phyloP scores from a whole-genome alignment of 2,113 vertebrate species.

The Chaenogobius annularis region DNA sequence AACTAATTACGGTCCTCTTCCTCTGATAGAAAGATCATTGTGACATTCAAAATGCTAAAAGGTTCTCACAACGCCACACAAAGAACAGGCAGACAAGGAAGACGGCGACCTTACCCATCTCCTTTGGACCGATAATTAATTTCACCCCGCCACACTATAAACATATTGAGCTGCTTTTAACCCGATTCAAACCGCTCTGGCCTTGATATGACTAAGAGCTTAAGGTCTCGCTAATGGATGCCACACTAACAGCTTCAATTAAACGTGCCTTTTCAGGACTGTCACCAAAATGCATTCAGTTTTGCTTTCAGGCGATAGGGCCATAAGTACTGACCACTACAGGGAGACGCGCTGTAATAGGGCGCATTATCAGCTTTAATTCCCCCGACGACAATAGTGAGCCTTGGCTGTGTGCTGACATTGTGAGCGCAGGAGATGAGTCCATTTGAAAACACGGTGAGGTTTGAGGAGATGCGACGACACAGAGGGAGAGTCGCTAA shows the following conservation, averaged over 20 bases:
- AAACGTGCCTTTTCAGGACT: slow-evolving; percentile 51
- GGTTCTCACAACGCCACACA: slow-evolving; percentile 34
- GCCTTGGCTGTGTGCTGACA: slow-evolving; percentile 77
- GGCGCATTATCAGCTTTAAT: slow-evolving; percentile 53
- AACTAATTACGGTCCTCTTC: neutral
- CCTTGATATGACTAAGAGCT: slow-evolving; percentile 71
- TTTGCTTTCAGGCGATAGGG: slow-evolving; percentile 55
- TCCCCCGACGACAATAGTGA: slow-evolving; percentile 43
- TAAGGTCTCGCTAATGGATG: slow-evolving; percentile 33
- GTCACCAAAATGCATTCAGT: slow-evolving; percentile 31
- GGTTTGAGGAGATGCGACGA: slow-evolving; percentile 72
- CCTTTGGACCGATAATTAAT: slow-evolving; percentile 82
- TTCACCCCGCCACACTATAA: slow-evolving; percentile 82
- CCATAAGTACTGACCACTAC: slow-evolving; percentile 79
- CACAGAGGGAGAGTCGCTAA: slow-evolving; percentile 51
- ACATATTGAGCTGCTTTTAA: slow-evolving; percentile 86
- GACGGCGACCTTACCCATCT: slow-evolving; percentile 75
- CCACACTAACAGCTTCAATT: slow-evolving; percentile 43
- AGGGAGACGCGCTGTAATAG: slow-evolving; percentile 68
- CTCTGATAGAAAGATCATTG: slow-evolving; percentile 37
- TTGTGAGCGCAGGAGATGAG: slow-evolving; percentile 80
- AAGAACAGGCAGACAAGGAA: slow-evolving; percentile 26
- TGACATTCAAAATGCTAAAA: slow-evolving; percentile 53
- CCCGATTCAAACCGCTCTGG: slow-evolving; percentile 82
- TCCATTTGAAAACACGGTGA: slow-evolving; percentile 81